Evolutionary conservation across 2,113 vertebrate species (phyloP).

Genomic region (Amblyornis subalaris): DNA sequence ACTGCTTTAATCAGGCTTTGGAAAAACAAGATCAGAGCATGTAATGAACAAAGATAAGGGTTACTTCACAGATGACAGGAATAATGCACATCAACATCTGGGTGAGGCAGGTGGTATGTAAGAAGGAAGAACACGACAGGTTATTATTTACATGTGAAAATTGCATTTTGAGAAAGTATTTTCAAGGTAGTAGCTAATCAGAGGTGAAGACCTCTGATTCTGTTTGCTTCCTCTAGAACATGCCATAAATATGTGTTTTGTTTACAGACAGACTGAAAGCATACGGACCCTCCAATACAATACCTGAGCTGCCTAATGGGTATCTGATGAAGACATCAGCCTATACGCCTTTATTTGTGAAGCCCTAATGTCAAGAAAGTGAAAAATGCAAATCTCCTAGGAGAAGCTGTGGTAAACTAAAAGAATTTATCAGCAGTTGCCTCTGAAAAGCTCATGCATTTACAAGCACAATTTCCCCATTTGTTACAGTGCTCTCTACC

Average conservation of each 20-base stretch:
- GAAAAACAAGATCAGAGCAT: not conserved
- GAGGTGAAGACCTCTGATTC: not conserved
- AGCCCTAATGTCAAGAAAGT: not conserved
- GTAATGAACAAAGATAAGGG: not conserved
- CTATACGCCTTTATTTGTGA: not conserved
- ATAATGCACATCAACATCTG: not conserved
- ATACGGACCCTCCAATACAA: not conserved
- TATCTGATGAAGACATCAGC: not conserved
- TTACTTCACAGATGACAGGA: not conserved
- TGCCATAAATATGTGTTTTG: not conserved
- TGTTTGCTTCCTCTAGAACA: not conserved
- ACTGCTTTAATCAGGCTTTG: not conserved
- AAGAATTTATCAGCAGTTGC: not conserved
- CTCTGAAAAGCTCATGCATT: not conserved
- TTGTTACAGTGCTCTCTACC: not conserved
- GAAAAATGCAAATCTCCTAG: not conserved
- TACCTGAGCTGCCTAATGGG: not conserved
- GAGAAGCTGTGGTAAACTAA: not conserved
- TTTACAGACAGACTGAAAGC: not conserved
- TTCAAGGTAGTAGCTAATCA: not conserved
- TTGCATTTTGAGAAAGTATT: not conserved
- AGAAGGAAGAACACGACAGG: not conserved
- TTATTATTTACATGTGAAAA: not conserved
- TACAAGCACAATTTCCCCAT: not conserved
- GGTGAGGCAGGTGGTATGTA: not conserved